These are phyloP conservation scores for Temnopleurus reevesii DNA, from an alignment of 53 echinoderm and acorn worm genomes.

Conservation along the genomic window DNA sequence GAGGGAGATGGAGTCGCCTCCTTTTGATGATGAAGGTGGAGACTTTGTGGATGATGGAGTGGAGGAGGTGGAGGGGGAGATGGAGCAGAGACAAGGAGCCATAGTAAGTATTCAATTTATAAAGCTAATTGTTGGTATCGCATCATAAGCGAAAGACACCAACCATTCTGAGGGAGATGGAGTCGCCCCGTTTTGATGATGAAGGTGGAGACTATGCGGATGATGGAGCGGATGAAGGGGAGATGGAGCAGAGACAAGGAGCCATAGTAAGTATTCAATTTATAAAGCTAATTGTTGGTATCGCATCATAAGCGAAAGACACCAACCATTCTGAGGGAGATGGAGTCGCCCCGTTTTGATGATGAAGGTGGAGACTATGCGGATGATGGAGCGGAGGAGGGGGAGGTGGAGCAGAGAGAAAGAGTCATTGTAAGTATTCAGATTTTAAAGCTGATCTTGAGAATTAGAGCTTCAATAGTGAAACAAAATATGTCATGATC, in stretches of 20 bases:
- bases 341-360: slow-evolving; percentile 42
- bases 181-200: slow-evolving; percentile 32
- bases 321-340: slow-evolving; percentile 50
- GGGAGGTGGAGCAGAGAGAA: neutral
- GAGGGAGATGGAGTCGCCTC: slow-evolving; percentile 21
- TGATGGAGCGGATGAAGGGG: neutral
- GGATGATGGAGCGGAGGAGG: neutral
- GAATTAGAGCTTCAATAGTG: too few relatives aligned
- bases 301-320: slow-evolving; percentile 62
- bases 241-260: neutral
- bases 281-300: slow-evolving; percentile 59
- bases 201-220: neutral
- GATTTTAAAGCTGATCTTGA: too few relatives aligned
- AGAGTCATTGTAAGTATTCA: slow-evolving; percentile 34
- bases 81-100: neutral
- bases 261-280: slow-evolving; percentile 13
- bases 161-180: slow-evolving; percentile 52
- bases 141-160: slow-evolving; percentile 60
- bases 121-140: slow-evolving; percentile 63
- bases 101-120: slow-evolving; percentile 9
- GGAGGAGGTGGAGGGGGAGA: neutral
- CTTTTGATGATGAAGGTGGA: slow-evolving; percentile 35
- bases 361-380: neutral
- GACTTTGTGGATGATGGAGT: neutral
- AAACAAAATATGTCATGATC: too few relatives aligned